These are phyloP conservation scores for Hypomesus transpacificus DNA, from an alignment of 2,113 vertebrate genomes.

Conservation along the genomic window DNA sequence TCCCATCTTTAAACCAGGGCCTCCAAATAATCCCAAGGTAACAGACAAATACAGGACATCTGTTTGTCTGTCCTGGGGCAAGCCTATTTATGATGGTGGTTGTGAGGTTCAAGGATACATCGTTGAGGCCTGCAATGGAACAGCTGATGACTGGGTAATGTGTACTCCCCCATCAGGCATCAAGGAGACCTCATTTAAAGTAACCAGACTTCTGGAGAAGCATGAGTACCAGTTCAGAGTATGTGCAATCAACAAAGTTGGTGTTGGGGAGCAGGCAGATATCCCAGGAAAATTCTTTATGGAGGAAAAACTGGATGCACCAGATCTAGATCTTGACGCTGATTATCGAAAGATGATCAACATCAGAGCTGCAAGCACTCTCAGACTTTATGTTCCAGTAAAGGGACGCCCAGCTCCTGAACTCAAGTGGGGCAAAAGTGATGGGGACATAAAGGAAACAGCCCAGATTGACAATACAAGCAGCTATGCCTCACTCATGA, in stretches of 20 bases:
- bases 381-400: constrained; percentile 92
- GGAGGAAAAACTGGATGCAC: constrained; percentile 92
- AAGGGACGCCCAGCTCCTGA: constrained; percentile 93
- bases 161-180: constrained; percentile 92
- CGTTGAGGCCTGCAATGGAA: constrained; percentile 85
- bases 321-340: constrained; percentile 92
- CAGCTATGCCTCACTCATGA: constrained; percentile 89
- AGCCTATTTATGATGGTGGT: constrained; percentile 97
- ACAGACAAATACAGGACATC: constrained; percentile 87
- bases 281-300: constrained; percentile 82
- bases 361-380: constrained; percentile 88
- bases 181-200: constrained; percentile 81
- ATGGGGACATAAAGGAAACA: constrained; percentile 90
- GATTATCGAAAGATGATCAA: constrained; percentile 95
- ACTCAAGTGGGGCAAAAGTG: constrained; percentile 91
- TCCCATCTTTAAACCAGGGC: constrained; percentile 93
- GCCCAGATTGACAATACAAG: constrained; percentile 90
- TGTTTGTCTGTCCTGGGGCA: constrained; percentile 91
- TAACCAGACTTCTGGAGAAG: constrained; percentile 88
- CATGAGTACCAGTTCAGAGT: constrained; percentile 96
- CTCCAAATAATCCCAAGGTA: constrained; percentile 93
- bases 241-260: constrained; percentile 93
- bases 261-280: constrained; percentile 93
- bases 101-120: constrained; percentile 97
- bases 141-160: constrained; percentile 88